Conservation (phyloP, 2,797 vertebrate genomes). For the Ara ararauna region DNA sequence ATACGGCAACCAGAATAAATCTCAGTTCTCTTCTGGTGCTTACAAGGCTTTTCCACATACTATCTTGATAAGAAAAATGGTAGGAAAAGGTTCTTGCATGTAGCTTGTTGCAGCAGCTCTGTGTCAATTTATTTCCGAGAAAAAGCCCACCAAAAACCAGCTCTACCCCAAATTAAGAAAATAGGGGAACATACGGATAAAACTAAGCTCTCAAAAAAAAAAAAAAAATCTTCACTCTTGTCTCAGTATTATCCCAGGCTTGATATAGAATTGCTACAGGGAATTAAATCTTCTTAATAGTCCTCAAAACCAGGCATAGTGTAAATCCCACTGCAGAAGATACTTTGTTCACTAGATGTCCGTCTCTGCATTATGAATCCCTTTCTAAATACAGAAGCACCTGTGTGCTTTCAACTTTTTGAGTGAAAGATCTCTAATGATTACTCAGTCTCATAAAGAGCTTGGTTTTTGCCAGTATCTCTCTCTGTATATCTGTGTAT, state of each 20-base stretch:
- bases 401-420: not conserved
- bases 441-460: not conserved
- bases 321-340: not conserved
- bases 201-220: not conserved
- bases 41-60: not conserved
- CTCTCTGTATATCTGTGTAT: not conserved
- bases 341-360: not conserved
- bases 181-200: not conserved
- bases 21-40: not conserved
- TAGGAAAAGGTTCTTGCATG: not conserved
- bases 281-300: not conserved
- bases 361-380: not conserved
- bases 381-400: not conserved
- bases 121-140: not conserved
- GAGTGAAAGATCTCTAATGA: not conserved
- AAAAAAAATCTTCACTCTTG: not conserved
- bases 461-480: not conserved
- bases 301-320: not conserved
- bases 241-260: not conserved
- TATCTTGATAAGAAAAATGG: not conserved
- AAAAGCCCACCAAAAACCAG: not conserved
- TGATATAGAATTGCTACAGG: not conserved
- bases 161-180: not conserved
- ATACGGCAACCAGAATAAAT: not conserved
- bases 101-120: not conserved